phyloP scores from a whole-genome alignment of 2,888 invertebrate genomes.

The Thumatha senex region DNA sequence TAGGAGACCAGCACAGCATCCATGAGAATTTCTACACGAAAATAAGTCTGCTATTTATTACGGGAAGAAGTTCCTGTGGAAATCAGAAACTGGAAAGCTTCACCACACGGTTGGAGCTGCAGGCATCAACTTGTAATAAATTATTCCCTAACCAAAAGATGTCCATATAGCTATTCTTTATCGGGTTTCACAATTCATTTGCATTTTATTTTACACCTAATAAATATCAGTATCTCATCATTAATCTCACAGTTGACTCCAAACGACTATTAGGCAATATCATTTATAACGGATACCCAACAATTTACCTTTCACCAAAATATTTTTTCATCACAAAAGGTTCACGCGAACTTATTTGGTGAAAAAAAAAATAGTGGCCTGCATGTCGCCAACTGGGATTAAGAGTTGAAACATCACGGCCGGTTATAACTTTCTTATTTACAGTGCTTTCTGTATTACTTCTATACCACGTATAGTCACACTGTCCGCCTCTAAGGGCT shows the following conservation, averaged over 20 bases:
- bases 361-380: slow-evolving; percentile 35
- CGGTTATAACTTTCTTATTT: slow-evolving; percentile 32
- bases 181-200: slow-evolving; percentile 3
- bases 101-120: too few relatives aligned
- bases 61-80: too few relatives aligned
- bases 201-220: slow-evolving; percentile 9
- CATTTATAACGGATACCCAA: slow-evolving; percentile 26
- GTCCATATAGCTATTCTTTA: too few relatives aligned
- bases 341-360: slow-evolving; percentile 34
- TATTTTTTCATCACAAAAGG: slow-evolving; percentile 38
- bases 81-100: too few relatives aligned
- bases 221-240: slow-evolving; percentile 14
- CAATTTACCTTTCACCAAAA: slow-evolving; percentile 26
- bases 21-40: too few relatives aligned
- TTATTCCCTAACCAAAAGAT: too few relatives aligned
- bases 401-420: slow-evolving; percentile 42
- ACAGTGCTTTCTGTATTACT: slow-evolving; percentile 15
- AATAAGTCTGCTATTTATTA: too few relatives aligned
- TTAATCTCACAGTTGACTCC: slow-evolving; percentile 14
- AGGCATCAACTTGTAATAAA: too few relatives aligned
- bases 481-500: too few relatives aligned
- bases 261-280: slow-evolving; percentile 13
- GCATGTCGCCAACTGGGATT: slow-evolving; percentile 35
- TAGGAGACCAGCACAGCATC: too few relatives aligned
- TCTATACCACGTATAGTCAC: too few relatives aligned